A percentile compares a stretch with the other conserved stretches of the same genome.
These are phyloP conservation scores for Tipula helvola DNA, from an alignment of 2,888 invertebrate species.

Conservation along the genomic window DNA sequence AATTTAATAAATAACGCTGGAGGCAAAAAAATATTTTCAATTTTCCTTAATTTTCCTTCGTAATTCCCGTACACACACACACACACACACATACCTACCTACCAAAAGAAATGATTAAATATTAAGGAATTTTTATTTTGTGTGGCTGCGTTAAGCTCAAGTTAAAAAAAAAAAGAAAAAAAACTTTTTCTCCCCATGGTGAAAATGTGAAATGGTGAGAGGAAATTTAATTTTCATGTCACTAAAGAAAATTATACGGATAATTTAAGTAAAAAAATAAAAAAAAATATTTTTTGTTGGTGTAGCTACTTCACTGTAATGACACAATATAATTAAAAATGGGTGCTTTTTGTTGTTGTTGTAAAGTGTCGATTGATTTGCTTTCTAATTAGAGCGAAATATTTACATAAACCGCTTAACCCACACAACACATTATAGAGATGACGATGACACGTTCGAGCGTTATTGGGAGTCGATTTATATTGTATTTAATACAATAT, in stretches of 20 bases:
- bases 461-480: background rate
- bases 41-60: background rate
- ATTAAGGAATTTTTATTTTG: background rate
- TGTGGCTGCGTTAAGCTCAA: background rate
- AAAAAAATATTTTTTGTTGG: background rate
- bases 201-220: background rate
- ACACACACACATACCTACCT: background rate
- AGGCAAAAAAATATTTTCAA: background rate
- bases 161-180: background rate
- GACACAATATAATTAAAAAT: background rate
- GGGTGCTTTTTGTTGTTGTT: background rate
- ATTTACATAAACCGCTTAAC: background rate
- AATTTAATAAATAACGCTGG: background rate
- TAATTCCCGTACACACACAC: background rate
- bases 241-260: background rate
- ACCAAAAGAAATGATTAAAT: background rate
- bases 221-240: background rate
- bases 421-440: background rate
- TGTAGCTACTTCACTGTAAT: background rate
- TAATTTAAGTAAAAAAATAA: background rate
- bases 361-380: background rate
- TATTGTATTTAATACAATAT: background rate
- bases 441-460: background rate
- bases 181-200: background rate
- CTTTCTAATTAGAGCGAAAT: background rate